A percentile compares a stretch with the other conserved stretches of the same genome.
Conservation (phyloP, 1,140 invertebrate genomes). For the Listronotus bonariensis region DNA sequence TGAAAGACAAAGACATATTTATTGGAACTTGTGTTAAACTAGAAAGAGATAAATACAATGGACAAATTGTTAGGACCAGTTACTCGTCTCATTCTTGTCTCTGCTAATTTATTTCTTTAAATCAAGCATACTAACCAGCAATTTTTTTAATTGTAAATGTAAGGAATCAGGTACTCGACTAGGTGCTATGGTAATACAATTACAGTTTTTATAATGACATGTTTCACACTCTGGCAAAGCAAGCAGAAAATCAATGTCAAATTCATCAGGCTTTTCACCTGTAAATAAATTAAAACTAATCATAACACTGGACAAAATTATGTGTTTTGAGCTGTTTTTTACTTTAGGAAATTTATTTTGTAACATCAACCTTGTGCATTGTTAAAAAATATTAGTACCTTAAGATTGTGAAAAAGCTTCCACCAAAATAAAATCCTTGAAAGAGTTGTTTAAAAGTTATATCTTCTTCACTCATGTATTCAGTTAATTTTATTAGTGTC, state of each 20-base stretch:
- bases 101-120: too few species aligned
- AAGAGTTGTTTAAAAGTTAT: background rate
- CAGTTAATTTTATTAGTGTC: background rate
- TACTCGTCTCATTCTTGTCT: too few species aligned
- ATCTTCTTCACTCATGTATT: conserved; percentile 9
- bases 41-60: too few species aligned
- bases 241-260: conserved; percentile 1
- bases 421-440: background rate
- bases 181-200: background rate
- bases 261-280: conserved; percentile 3
- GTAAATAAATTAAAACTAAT: background rate
- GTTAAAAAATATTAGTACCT: background rate
- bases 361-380: too few species aligned
- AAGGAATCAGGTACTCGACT: background rate
- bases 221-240: conserved; percentile 1
- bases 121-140: background rate
- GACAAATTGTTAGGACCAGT: too few species aligned
- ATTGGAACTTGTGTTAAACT: too few species aligned
- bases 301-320: too few species aligned
- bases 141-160: background rate
- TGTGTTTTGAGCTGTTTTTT: background rate
- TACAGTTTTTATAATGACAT: background rate
- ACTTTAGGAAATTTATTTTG: too few species aligned
- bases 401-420: conserved; percentile 1
- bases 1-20: too few species aligned